Evolutionary conservation across 92 coral and sea anemone species (phyloP), one percentile per base, ranked within the genome.

Genomic region (Epizoanthus fatuus): DNA sequence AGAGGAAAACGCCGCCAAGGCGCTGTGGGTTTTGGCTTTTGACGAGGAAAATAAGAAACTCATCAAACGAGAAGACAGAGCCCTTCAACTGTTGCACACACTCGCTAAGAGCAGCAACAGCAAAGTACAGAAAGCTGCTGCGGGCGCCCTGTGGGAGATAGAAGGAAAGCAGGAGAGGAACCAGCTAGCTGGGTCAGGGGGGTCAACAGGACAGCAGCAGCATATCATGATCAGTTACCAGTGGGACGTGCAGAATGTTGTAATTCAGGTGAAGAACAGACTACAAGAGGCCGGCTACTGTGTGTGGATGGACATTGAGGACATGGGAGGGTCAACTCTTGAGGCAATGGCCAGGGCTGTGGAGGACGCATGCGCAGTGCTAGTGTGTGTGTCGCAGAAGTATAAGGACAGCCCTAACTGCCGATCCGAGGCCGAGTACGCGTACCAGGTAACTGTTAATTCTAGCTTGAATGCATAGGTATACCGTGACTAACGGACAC

Each of bases 171-270:
- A 73, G 52, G 59, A 7, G 51, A 38, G 79, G 5, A 68, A 4
- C 11, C 67, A 72, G 25, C 32, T n/a, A 5, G 32, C 9, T 44
- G 40, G 22, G 16, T 49, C 59, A 17, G 60, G 60, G 69, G 69
- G 72, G 51, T 4, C 53, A 35, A 55, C 64, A 52, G 14, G 17
- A 17, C 65, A 29, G 54, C 63, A 39, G 51, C 82, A 84, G 60
- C 93, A 92, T 78, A 88, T 92, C 49, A 89, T 92, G 95, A 92
- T 92, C 56, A 92, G 95, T 55, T 92, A 92, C 75, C 95, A 92
- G 75, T 85, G 93, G 95, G 93, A 92, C 40, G 83, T 74, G 14
- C 93, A 88, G 83, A 80, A 75, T 54, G 70, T 73, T 55, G 60
- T 92, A 79, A 72, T 85, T 32, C 86, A 92, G 58, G 86, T 92